Base-by-base conservation (phyloP, 2,888 invertebrate species). In the Microplitis manilae region DNA sequence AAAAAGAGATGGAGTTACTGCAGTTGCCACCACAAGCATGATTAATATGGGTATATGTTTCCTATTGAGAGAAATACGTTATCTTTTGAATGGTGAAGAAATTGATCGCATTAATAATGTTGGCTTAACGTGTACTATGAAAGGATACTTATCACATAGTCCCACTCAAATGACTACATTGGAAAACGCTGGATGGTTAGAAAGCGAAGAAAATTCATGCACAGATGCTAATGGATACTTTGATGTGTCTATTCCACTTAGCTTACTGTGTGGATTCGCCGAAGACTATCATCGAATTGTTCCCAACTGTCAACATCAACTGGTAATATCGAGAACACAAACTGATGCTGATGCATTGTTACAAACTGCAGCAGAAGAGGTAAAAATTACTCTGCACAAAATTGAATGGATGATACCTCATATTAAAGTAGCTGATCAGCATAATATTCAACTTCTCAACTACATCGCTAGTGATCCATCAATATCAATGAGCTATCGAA, bases 1-100 rank as follows among this genome's bases (percentile, higher is more conserved):
- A 4, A 78, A 76, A 30, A 50, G 20, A 1, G 68, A 75, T 50
- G 68, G 64, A 6, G 61, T 9, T 5, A 41, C 75, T 20, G 67
- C 62, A 2, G 69, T 39, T 1, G 41, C 70, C 8, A 65, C 71
- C 1, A 75, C 75, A 6, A 20, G 5, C 17, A 17, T 79, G 9
- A 64, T 74, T 5, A 80, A 79, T 9, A 81, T 77, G 20, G 80
- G 70, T 30, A 77, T 86, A 13, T 81, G 83, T 8, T 83, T 84
- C 80, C 68, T 87, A 8, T 87, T 88, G 78, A 85, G 87, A 76
- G 86, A 83, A 81, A 86, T 87, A 74, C 83, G 87, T 6, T 89
- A 88, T 81, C 86, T 88, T 79, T 39, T 88, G 9, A 87, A 86
- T 78, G 87, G 85, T 40, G 79, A 85, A n/a, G 86, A 86, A 79